These are phyloP conservation scores for Leptinotarsa haldemani DNA, from an alignment of 2,888 invertebrate species.

Conservation along the genomic window DNA sequence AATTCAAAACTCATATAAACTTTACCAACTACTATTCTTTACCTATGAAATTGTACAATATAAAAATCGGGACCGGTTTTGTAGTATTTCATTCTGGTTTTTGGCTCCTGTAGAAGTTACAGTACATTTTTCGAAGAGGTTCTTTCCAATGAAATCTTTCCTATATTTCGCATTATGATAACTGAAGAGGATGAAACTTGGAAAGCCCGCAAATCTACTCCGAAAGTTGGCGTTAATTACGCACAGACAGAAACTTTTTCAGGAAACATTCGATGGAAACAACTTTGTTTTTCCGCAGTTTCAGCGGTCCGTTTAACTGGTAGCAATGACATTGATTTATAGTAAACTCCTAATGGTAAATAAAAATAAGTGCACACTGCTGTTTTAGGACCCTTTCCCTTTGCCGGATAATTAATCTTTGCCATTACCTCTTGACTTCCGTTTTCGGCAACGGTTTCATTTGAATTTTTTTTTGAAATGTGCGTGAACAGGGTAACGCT, in stretches of 20 bases:
- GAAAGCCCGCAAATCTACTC: conserved; percentile 1
- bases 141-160: too few relatives aligned
- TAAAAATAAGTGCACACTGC: conserved; percentile 64
- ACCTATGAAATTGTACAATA: too few relatives aligned
- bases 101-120: too few relatives aligned
- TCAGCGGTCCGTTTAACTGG: conserved; percentile 13
- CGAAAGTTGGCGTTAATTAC: conserved; percentile 2
- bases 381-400: conserved; percentile 59
- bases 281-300: conserved; percentile 23
- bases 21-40: too few relatives aligned
- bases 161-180: neutral
- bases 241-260: conserved; percentile 17
- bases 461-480: conserved; percentile 8
- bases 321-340: conserved; percentile 59
- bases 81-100: too few relatives aligned
- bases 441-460: conserved; percentile 15
- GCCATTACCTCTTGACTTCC: conserved; percentile 44
- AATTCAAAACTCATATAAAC: too few relatives aligned
- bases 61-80: too few relatives aligned
- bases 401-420: conserved; percentile 58
- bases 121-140: too few relatives aligned
- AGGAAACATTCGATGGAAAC: conserved; percentile 16
- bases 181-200: neutral
- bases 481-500: conserved; percentile 2
- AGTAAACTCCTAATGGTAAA: conserved; percentile 62